These are phyloP conservation scores for Aphelocoma californica DNA, from an alignment of 2,797 vertebrate species.

Conservation along the genomic window DNA sequence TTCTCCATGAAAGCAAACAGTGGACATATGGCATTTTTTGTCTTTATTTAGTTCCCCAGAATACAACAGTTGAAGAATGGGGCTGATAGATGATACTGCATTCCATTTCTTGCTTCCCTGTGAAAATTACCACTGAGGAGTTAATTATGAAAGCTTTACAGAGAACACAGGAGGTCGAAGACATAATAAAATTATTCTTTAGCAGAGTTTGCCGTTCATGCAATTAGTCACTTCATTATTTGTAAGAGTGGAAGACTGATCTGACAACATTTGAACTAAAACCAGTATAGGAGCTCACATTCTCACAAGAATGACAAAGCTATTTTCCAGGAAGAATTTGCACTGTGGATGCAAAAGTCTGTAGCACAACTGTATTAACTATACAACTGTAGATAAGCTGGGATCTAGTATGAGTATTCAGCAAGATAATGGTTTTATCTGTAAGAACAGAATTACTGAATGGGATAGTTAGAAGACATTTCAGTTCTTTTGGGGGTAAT, in stretches of 20 bases:
- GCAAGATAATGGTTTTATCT: background rate
- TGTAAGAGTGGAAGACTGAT: background rate
- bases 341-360: background rate
- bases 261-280: background rate
- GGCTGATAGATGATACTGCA: background rate
- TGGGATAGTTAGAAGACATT: background rate
- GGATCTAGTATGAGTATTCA: background rate
- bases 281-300: background rate
- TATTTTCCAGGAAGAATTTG: background rate
- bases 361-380: background rate
- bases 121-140: background rate
- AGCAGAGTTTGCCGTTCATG: background rate
- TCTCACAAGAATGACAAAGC: background rate
- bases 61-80: background rate
- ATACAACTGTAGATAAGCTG: background rate
- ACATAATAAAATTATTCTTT: background rate
- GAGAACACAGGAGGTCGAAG: background rate
- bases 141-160: background rate
- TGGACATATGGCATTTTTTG: background rate
- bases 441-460: background rate
- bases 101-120: background rate
- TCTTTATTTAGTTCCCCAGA: background rate
- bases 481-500: background rate
- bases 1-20: background rate
- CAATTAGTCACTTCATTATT: background rate